Conservation (phyloP, 2,113 vertebrate species). For the Syrmaticus mikado region DNA sequence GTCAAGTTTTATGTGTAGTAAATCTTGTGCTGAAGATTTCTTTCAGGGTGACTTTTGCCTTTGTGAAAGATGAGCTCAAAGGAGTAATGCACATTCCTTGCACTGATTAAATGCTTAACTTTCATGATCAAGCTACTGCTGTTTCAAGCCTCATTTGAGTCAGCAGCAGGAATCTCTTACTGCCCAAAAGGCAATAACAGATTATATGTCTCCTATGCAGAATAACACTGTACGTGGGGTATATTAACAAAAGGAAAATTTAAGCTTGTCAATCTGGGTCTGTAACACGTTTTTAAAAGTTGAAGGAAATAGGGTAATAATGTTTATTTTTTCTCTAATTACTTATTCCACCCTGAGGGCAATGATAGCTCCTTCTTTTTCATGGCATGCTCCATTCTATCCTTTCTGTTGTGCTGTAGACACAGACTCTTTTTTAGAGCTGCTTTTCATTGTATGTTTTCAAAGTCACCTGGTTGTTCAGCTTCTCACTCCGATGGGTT, state of each 20-base stretch:
- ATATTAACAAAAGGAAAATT: neutral
- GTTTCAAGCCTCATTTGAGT: conserved; percentile 41
- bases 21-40: neutral
- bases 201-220: neutral
- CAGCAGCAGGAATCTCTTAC: conserved; percentile 18
- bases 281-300: neutral
- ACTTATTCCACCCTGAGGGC: neutral
- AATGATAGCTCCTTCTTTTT: neutral
- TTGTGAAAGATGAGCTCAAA: neutral
- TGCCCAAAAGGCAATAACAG: neutral
- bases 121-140: neutral
- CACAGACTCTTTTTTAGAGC: neutral
- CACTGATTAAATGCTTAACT: conserved; percentile 10
- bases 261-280: neutral
- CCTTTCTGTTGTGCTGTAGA: neutral
- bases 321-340: neutral
- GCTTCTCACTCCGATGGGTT: neutral
- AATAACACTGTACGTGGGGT: neutral
- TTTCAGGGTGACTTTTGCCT: neutral
- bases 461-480: neutral
- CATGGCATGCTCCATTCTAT: neutral
- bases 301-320: neutral
- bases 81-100: neutral
- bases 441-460: neutral
- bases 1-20: neutral